These are phyloP conservation scores for Typhlichthys subterraneus DNA, from an alignment of 2,797 vertebrate genomes.

Conservation along the genomic window DNA sequence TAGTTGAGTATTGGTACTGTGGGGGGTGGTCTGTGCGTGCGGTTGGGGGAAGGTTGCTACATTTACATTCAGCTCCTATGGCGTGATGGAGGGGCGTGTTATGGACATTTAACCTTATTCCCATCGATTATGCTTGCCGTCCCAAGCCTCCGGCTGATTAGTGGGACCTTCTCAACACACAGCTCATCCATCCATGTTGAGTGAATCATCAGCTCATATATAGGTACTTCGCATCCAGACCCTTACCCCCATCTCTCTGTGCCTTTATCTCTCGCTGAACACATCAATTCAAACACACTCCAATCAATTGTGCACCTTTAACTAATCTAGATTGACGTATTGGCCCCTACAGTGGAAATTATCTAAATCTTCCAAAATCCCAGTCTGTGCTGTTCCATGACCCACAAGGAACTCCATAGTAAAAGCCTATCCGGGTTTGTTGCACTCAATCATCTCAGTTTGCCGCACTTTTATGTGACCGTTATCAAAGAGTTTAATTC, in stretches of 20 bases:
- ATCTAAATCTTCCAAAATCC: neutral
- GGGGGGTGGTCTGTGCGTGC: conserved; percentile 4
- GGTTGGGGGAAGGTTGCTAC: conserved; percentile 8
- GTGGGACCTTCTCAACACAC: conserved; percentile 36
- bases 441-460: neutral
- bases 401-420: too few relatives aligned
- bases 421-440: too few relatives aligned
- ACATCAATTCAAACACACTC: neutral
- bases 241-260: neutral
- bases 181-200: conserved; percentile 43
- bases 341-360: too few relatives aligned
- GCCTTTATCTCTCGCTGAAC: neutral
- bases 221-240: neutral
- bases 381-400: too few relatives aligned
- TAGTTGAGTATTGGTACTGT: neutral
- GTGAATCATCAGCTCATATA: conserved; percentile 35
- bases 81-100: conserved; percentile 42
- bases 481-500: neutral
- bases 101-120: conserved; percentile 55
- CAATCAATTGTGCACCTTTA: neutral
- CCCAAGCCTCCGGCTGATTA: conserved; percentile 27
- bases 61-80: conserved; percentile 45
- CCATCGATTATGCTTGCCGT: conserved; percentile 38
- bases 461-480: neutral
- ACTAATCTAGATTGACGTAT: neutral